Percentiles rank a stretch among this genome's conserved stretches.
Evolutionary conservation across 2,888 invertebrate genomes (phyloP).

Genomic region (Athetis lepigone): DNA sequence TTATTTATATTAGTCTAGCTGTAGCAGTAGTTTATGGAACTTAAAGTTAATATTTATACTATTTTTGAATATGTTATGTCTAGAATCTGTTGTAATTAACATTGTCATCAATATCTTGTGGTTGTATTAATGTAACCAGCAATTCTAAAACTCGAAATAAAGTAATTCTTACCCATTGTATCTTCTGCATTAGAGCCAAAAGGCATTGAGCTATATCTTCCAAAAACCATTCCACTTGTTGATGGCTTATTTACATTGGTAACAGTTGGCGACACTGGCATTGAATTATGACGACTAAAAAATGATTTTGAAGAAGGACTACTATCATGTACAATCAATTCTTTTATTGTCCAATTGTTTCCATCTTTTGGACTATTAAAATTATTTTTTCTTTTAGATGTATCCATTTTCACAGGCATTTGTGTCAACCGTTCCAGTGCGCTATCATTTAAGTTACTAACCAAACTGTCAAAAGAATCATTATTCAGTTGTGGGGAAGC

Average conservation of each 20-base stretch:
- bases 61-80: too few relatives aligned
- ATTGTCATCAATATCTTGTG: too few relatives aligned
- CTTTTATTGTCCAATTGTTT: constrained; percentile 76
- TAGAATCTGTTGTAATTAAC: too few relatives aligned
- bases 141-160: neutral
- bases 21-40: too few relatives aligned
- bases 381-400: constrained; percentile 58
- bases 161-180: constrained; percentile 63
- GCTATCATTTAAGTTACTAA: constrained; percentile 87
- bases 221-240: constrained; percentile 83
- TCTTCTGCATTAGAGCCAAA: constrained; percentile 74
- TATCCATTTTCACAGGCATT: constrained; percentile 73
- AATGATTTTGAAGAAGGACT: constrained; percentile 78
- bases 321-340: constrained; percentile 74
- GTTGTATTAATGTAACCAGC: too few relatives aligned
- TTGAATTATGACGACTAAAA: constrained; percentile 84
- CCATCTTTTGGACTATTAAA: constrained; percentile 43
- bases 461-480: constrained; percentile 87
- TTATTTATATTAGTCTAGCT: too few relatives aligned
- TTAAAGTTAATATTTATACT: too few relatives aligned
- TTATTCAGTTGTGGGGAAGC: constrained; percentile 79
- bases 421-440: constrained; percentile 83
- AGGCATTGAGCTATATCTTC: constrained; percentile 87
- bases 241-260: constrained; percentile 76
- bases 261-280: constrained; percentile 86